Evolutionary conservation across 2,888 invertebrate species (phyloP).

Genomic region (Yponomeuta plumbellus): DNA sequence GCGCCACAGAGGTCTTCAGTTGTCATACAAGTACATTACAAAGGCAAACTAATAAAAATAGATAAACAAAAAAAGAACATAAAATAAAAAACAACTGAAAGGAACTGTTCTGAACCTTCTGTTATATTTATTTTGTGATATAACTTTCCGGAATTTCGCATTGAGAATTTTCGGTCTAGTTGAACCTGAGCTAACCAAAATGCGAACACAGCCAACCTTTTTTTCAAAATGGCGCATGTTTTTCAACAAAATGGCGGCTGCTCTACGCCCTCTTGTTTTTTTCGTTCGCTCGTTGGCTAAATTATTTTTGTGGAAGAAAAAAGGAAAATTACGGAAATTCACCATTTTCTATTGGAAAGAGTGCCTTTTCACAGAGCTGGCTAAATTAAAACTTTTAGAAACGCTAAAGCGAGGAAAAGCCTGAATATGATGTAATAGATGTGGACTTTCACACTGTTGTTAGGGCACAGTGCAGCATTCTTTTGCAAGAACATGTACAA

Average conservation of each 20-base stretch:
- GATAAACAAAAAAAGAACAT: no score
- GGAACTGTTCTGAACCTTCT: neutral
- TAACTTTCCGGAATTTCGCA: slow-evolving; percentile 9
- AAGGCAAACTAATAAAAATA: no score
- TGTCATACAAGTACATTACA: no score
- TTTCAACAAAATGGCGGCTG: neutral
- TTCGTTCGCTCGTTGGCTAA: neutral
- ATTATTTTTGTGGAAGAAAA: neutral
- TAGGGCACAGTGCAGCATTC: no score
- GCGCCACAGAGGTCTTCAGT: no score
- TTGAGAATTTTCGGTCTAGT: slow-evolving; percentile 4
- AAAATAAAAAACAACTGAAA: no score
- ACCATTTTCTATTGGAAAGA: neutral
- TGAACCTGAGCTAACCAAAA: neutral
- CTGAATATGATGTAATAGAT: no score
- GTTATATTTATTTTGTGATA: neutral
- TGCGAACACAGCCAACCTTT: neutral
- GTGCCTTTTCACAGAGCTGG: neutral
- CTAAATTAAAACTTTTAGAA: neutral
- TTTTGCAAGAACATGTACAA: no score
- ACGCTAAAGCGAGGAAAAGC: no score
- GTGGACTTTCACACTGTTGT: no score
- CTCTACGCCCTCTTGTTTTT: neutral
- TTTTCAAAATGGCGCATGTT: neutral
- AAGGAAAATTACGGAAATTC: neutral